Percentiles rank a stretch among this genome's conserved stretches.
Evolutionary conservation across 2,797 vertebrate species (phyloP).

Genomic region (Platalea minor): DNA sequence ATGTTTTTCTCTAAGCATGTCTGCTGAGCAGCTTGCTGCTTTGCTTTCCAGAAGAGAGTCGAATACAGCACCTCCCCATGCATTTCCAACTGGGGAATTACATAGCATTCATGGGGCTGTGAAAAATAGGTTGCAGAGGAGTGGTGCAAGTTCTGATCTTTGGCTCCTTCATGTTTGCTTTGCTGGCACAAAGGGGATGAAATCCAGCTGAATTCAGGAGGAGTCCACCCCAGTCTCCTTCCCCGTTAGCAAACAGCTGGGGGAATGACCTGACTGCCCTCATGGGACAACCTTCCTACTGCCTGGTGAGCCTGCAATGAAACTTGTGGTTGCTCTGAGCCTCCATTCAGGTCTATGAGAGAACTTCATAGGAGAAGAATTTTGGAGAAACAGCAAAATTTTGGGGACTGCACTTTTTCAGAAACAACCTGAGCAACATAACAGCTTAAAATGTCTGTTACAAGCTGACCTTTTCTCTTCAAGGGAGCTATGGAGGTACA

Average conservation of each 20-base stretch:
- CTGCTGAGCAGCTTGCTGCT: not conserved
- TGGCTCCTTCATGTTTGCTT: not conserved
- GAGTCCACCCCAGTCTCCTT: not conserved
- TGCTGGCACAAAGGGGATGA: not conserved
- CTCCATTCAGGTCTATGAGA: not conserved
- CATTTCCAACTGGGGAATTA: not conserved
- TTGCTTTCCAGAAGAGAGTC: not conserved
- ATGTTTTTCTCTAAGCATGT: fast-evolving
- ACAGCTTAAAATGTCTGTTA: not conserved
- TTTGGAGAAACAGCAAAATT: not conserved
- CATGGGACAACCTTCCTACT: not conserved
- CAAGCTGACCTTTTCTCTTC: not conserved
- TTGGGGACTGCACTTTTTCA: not conserved
- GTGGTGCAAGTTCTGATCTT: not conserved
- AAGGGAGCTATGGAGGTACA: not conserved
- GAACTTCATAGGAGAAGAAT: not conserved
- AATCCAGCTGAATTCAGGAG: not conserved
- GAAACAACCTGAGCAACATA: not conserved
- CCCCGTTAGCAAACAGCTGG: not conserved
- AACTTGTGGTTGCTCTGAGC: not conserved
- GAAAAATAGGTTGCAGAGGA: not conserved
- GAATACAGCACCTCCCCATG: not conserved
- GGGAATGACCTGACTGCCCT: not conserved
- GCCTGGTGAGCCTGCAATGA: not conserved
- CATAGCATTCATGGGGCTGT: not conserved